Evolutionary conservation across 2,888 invertebrate genomes (phyloP).

Genomic region (Erebia palarica): DNA sequence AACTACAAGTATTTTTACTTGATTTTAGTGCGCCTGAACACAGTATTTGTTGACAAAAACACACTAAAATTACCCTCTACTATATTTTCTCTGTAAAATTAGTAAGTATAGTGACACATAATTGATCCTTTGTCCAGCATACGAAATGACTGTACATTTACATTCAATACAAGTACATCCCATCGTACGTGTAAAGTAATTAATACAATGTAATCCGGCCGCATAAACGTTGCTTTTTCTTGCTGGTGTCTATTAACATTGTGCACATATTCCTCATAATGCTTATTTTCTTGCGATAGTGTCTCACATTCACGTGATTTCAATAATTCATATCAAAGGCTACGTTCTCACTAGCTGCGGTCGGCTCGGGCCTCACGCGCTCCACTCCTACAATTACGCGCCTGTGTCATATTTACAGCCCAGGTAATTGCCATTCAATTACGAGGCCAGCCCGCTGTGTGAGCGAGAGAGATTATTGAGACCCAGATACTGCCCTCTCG

Average conservation of each 20-base stretch:
- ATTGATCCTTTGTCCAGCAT: conserved; percentile 10
- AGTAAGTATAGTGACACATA: not conserved
- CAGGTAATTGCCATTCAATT: conserved; percentile 84
- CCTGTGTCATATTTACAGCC: conserved; percentile 83
- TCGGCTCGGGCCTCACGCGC: conserved; percentile 67
- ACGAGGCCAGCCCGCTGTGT: conserved; percentile 71
- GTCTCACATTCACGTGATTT: conserved; percentile 57
- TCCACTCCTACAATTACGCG: conserved; percentile 80
- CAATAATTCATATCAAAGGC: conserved; percentile 74
- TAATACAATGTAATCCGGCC: conserved; percentile 15
- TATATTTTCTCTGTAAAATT: not conserved
- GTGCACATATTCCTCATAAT: conserved; percentile 31
- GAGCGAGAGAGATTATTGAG: conserved; percentile 56
- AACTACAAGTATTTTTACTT: too few species aligned
- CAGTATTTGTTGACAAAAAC: conserved; percentile 6
- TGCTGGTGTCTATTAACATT: conserved; percentile 35
- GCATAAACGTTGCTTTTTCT: conserved; percentile 7
- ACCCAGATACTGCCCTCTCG: conserved; percentile 53
- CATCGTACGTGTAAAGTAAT: conserved; percentile 21
- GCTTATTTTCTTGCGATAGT: conserved; percentile 37
- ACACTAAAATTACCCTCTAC: not conserved
- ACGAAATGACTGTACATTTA: conserved; percentile 7
- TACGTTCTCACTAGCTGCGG: conserved; percentile 68
- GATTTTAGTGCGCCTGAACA: not conserved
- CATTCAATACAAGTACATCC: conserved; percentile 17